phyloP scores from a whole-genome alignment of 2,888 invertebrate species.

The Tolmerus cingulatus region DNA sequence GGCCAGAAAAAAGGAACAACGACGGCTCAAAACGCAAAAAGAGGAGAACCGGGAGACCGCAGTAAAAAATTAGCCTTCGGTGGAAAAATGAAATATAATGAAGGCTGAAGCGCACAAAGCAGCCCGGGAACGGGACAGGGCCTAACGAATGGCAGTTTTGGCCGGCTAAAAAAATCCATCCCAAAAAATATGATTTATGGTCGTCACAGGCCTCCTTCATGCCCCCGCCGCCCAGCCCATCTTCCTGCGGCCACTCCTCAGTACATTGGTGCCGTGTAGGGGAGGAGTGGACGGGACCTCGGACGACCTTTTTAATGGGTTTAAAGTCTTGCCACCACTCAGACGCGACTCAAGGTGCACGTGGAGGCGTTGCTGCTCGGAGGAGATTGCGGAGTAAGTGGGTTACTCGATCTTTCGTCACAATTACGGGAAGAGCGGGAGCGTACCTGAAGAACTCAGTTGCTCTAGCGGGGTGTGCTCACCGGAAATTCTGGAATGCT shows the following conservation, averaged over 20 bases:
- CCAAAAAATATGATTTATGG: constrained; percentile 48
- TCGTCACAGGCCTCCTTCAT: constrained; percentile 34
- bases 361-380: not conserved
- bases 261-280: not conserved
- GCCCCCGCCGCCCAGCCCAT: not conserved
- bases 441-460: not conserved
- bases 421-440: not conserved
- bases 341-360: constrained; percentile 13
- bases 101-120: constrained; percentile 46
- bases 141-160: constrained; percentile 45
- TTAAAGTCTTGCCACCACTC: constrained; percentile 17
- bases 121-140: not conserved
- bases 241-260: not conserved
- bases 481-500: not conserved
- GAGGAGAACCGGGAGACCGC: constrained; percentile 15
- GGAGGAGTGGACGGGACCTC: not conserved
- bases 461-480: not conserved
- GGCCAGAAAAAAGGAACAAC: not conserved
- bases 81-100: constrained; percentile 49
- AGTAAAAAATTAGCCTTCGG: constrained; percentile 46
- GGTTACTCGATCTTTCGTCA: constrained; percentile 5
- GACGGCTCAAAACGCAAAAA: not conserved
- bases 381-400: not conserved
- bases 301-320: constrained; percentile 27
- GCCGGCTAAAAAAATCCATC: constrained; percentile 30